Evolutionary conservation across 2,888 invertebrate genomes (phyloP), one percentile per base, ranked within the genome.

Genomic region (Pinctada fucata): DNA sequence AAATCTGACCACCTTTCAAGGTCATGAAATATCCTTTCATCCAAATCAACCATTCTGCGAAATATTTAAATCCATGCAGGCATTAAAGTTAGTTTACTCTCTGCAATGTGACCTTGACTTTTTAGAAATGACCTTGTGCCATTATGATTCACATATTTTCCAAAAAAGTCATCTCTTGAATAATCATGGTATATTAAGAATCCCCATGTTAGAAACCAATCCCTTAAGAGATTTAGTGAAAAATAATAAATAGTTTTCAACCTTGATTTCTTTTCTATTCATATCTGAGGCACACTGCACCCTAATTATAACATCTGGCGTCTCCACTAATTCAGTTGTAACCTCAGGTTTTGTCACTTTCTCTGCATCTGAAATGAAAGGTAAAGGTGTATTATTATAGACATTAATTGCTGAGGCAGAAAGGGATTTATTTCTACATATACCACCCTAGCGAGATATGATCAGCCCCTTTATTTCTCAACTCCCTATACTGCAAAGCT

Each of bases 361-460:
- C 78, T 78, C 72, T 67, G 81, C 78, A 8, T 72, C 83, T 83
- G 69, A 47, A 77, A 74, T 51, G 48, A 48, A 49, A 31, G 64
- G 31, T 31, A 31, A 31, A 1, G 31, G 31, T 31, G 1, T 0
- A 50, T 50, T 45, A 31, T 66, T 10, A 71, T 13, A 50, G 16
- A 10, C 58, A 58, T 8, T 8, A 8, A 13, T 10, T 58, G 13
- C 58, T 10, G 13, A 58, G 13, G 97, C 97, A 99, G 97, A 0
- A 99, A 93, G 92, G 99, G 98, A 92, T 98, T 98, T 85, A 97
- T 96, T 0, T 97, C 97, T 3, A 96, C 98, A 86, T 98, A 58
- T 58, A 58, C 58, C 8, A 58, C 8, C 1, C 31, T 31, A 31
- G 31, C 31, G 1, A 31, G 31, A 31, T 31, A 31, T 31, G 31